These are phyloP conservation scores for Pithys albifrons DNA, from an alignment of 2,113 vertebrate genomes.

Conservation along the genomic window DNA sequence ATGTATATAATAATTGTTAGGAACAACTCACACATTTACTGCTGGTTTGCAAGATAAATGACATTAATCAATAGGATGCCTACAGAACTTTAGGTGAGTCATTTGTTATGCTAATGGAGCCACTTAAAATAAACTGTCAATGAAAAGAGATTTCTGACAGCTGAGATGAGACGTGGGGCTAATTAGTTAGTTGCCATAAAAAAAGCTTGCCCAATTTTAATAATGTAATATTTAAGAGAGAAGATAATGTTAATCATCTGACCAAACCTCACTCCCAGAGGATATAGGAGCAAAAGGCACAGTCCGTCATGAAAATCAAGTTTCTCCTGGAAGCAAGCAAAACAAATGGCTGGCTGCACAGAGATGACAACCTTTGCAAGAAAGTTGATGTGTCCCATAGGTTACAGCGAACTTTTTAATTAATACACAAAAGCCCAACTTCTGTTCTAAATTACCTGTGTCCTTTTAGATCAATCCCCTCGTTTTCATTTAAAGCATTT, in stretches of 20 bases:
- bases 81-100: constrained; percentile 83
- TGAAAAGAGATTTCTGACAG: constrained; percentile 73
- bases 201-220: constrained; percentile 55
- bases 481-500: constrained; percentile 24
- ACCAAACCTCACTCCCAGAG: constrained; percentile 57
- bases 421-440: constrained; percentile 49
- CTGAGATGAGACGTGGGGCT: constrained; percentile 67
- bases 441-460: constrained; percentile 51
- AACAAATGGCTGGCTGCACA: constrained; percentile 22
- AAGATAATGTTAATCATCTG: constrained; percentile 74
- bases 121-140: constrained; percentile 81
- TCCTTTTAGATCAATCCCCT: constrained; percentile 54
- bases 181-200: constrained; percentile 73
- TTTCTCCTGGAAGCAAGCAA: constrained; percentile 8
- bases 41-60: constrained; percentile 82
- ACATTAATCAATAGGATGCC: constrained; percentile 85
- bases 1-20: constrained; percentile 78
- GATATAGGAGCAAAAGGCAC: neutral
- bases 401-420: constrained; percentile 38
- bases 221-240: constrained; percentile 75
- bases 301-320: neutral
- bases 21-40: constrained; percentile 73
- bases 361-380: constrained; percentile 47
- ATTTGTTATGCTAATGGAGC: constrained; percentile 86
- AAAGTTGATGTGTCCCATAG: constrained; percentile 40